These are phyloP conservation scores for Pristiophorus japonicus DNA, from an alignment of 2,113 vertebrate genomes.

Conservation along the genomic window DNA sequence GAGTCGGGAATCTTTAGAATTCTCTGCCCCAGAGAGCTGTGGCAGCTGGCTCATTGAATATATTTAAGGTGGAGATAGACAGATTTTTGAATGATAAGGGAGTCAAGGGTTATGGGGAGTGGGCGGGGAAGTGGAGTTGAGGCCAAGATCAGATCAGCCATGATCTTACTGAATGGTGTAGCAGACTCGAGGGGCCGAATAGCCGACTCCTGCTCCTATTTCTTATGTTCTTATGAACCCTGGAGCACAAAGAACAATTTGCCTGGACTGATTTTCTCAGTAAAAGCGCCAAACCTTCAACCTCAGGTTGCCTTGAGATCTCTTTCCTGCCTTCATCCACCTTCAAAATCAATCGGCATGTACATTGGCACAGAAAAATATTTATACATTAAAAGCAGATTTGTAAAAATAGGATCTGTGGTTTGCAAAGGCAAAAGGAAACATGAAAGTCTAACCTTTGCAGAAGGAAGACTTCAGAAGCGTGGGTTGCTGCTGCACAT, in stretches of 20 bases:
- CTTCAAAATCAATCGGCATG: background rate
- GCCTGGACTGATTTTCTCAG: background rate
- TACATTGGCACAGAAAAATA: background rate
- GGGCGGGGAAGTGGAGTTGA: too few species aligned
- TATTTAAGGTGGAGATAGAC: too few species aligned
- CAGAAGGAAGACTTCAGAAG: background rate
- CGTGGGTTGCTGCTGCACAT: background rate
- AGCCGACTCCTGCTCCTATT: too few species aligned
- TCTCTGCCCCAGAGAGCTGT: too few species aligned
- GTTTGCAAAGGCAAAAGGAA: background rate
- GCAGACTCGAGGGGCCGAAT: too few species aligned
- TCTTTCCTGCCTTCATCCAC: background rate
- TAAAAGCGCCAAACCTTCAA: background rate
- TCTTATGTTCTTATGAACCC: too few species aligned
- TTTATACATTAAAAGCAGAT: background rate
- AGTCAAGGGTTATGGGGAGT: too few species aligned
- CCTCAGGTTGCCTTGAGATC: background rate
- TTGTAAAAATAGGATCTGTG: background rate
- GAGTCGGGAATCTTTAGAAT: too few species aligned
- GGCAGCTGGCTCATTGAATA: too few species aligned
- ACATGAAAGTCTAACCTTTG: background rate
- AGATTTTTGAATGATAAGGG: too few species aligned
- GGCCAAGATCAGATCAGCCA: too few species aligned
- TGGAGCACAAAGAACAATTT: background rate
- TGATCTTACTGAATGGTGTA: too few species aligned